A percentile compares a stretch with the other conserved stretches of the same genome.
Conservation (phyloP, 2,888 invertebrate genomes). For the Eutolmus rufibarbis region DNA sequence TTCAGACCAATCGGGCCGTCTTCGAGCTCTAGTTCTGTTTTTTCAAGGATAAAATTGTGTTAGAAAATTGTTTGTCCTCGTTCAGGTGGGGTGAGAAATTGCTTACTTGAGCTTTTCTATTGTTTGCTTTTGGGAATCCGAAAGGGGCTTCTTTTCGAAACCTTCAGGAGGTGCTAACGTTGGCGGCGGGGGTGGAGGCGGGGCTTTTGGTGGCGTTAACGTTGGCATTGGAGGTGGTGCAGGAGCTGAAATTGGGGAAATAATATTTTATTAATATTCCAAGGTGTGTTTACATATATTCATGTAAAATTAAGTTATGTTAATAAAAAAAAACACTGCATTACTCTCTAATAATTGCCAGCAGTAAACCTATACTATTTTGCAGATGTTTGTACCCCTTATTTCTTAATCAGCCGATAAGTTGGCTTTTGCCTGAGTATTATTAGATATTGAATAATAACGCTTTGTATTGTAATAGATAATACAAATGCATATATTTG, state of each 20-base stretch:
- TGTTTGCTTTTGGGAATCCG: slow-evolving; percentile 69
- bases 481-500: too few species aligned
- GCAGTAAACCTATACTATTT: too few species aligned
- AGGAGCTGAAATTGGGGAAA: slow-evolving; percentile 55
- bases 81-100: neutral
- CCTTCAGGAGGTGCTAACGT: slow-evolving; percentile 69
- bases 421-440: too few species aligned
- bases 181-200: slow-evolving; percentile 78
- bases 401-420: too few species aligned
- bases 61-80: neutral
- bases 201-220: slow-evolving; percentile 64
- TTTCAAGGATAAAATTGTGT: slow-evolving; percentile 26
- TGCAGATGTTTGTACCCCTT: too few species aligned
- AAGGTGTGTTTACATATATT: neutral
- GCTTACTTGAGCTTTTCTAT: slow-evolving; percentile 74
- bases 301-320: neutral
- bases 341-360: too few species aligned
- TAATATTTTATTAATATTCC: neutral
- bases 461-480: too few species aligned
- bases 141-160: slow-evolving; percentile 69
- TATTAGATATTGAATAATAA: too few species aligned
- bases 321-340: neutral
- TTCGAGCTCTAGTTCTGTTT: slow-evolving; percentile 73
- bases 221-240: slow-evolving; percentile 61
- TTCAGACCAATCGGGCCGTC: slow-evolving; percentile 86